These are phyloP conservation scores for Peromyscus maniculatus DNA, from an alignment of 2,113 vertebrate species.

Conservation along the genomic window DNA sequence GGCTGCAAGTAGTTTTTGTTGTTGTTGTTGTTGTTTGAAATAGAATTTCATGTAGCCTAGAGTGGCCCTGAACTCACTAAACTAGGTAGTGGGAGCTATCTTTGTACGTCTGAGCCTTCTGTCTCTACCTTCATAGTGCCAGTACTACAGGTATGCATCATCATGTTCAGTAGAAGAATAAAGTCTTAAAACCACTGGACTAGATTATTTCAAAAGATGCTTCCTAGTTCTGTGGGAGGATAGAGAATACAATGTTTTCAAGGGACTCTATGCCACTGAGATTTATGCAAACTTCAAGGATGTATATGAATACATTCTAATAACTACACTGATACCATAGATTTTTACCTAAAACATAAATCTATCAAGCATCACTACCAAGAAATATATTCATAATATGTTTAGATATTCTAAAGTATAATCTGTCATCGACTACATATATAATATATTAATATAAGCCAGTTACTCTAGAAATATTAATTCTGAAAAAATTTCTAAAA, in stretches of 20 bases:
- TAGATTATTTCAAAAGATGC: neutral
- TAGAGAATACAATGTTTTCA: neutral
- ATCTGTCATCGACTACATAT: neutral
- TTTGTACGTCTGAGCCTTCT: neutral
- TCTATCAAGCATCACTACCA: neutral
- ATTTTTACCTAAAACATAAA: neutral
- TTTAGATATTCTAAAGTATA: slow-evolving; percentile 41
- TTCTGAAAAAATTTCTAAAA: neutral
- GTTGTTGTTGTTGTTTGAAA: neutral
- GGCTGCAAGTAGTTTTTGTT: neutral
- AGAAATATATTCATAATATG: slow-evolving; percentile 27
- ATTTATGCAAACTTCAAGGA: slow-evolving; percentile 21
- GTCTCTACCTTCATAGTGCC: neutral
- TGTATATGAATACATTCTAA: neutral
- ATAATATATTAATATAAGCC: neutral
- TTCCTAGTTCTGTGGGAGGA: neutral
- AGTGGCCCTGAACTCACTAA: neutral
- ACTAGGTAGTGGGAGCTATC: too few relatives aligned
- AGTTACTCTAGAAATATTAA: slow-evolving; percentile 39
- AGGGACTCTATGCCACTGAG: neutral
- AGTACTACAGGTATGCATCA: neutral
- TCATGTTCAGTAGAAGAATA: neutral
- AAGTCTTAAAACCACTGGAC: neutral
- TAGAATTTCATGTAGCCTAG: neutral
- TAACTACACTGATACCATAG: neutral